A percentile compares a stretch with the other conserved stretches of the same genome.
These are phyloP conservation scores for Adelphocoris suturalis DNA, from an alignment of 2,888 invertebrate genomes.

Conservation along the genomic window DNA sequence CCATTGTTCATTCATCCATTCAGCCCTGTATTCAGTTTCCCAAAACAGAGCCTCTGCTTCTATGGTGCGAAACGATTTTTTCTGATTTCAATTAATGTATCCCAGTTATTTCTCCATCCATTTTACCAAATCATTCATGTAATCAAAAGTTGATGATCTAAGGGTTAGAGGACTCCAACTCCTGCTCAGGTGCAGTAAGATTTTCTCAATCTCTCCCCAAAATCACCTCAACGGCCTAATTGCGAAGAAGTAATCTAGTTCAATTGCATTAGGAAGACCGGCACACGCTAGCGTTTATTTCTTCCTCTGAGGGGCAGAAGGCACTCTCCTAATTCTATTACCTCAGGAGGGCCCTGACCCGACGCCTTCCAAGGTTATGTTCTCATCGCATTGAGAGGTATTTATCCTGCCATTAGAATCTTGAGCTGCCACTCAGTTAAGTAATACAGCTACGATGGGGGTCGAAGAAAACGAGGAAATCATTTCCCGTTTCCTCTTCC, in stretches of 20 bases:
- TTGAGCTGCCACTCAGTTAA: constrained; percentile 41
- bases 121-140: too few species aligned
- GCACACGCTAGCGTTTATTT: constrained; percentile 47
- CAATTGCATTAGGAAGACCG: constrained; percentile 49
- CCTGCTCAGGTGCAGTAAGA: background rate
- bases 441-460: constrained; percentile 23
- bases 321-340: constrained; percentile 57
- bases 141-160: too few species aligned
- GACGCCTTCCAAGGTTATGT: constrained; percentile 50
- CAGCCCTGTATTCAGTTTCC: too few species aligned
- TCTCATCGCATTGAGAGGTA: constrained; percentile 53
- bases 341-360: constrained; percentile 33
- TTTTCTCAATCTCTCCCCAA: constrained; percentile 22
- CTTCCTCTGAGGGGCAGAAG: background rate
- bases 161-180: background rate
- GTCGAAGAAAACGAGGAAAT: constrained; percentile 32
- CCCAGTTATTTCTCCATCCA: too few species aligned
- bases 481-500: constrained; percentile 35
- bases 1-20: too few species aligned
- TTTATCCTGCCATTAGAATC: constrained; percentile 62
- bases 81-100: too few species aligned
- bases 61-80: too few species aligned
- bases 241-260: constrained; percentile 57
- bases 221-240: constrained; percentile 51
- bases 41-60: too few species aligned